Evolutionary conservation across 2,113 vertebrate species (phyloP).

Genomic region (Falcunculus frontatus): DNA sequence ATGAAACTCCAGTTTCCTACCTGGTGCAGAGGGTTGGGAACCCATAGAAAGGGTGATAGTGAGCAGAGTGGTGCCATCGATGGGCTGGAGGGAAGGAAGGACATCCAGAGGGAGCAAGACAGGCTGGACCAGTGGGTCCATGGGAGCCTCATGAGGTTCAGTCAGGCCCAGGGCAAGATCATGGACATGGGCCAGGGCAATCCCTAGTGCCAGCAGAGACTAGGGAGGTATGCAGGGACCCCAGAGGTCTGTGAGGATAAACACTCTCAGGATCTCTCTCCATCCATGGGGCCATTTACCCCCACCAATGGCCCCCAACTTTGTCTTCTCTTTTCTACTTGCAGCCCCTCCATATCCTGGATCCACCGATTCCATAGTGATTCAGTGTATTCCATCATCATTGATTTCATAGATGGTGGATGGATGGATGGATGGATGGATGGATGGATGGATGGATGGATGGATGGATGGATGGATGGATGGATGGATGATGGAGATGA

Average conservation of each 20-base stretch:
- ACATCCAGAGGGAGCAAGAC: background rate
- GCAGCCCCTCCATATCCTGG: background rate
- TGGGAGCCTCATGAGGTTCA: background rate
- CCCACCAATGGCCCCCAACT: background rate
- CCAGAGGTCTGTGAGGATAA: background rate
- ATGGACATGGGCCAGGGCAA: no score
- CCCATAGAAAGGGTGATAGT: background rate
- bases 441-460: background rate
- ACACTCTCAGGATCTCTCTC: background rate
- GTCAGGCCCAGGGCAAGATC: background rate
- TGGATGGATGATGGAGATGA: background rate
- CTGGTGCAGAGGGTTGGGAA: background rate
- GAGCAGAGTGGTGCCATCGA: rapidly evolving
- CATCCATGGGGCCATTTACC: background rate
- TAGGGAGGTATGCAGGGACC: background rate
- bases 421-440: background rate
- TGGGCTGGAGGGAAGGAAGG: background rate
- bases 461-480: background rate
- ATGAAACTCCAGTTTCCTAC: background rate
- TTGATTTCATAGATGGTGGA: background rate
- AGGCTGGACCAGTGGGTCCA: background rate
- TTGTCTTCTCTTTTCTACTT: background rate
- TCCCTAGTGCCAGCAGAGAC: background rate
- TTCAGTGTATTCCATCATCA: background rate
- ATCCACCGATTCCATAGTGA: background rate